These are phyloP conservation scores for Hestina assimilis DNA, from an alignment of 1,140 invertebrate species.

Conservation along the genomic window DNA sequence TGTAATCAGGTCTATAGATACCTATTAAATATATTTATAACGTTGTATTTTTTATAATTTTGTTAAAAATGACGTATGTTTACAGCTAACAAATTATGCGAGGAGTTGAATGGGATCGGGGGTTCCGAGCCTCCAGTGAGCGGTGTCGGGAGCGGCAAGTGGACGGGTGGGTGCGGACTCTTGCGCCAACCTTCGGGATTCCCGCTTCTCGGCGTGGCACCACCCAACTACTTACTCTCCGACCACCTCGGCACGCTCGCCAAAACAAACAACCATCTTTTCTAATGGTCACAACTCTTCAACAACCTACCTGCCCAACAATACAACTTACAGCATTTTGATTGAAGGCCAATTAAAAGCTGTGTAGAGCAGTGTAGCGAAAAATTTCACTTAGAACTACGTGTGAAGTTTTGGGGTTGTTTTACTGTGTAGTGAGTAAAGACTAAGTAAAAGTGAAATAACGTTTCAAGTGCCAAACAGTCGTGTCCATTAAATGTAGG, in stretches of 20 bases:
- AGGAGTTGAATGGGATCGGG: constrained; percentile 59
- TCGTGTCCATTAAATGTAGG: constrained; percentile 47
- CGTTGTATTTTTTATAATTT: neutral
- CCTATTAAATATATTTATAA: neutral
- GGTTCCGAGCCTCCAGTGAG: constrained; percentile 46
- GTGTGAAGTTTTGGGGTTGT: neutral
- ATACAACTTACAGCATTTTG: constrained; percentile 1
- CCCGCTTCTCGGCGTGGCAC: constrained; percentile 65
- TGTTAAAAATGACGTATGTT: constrained; percentile 18
- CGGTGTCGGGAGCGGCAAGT: constrained; percentile 58
- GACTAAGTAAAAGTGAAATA: constrained; percentile 14
- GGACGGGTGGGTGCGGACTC: constrained; percentile 67
- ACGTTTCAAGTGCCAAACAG: constrained; percentile 43
- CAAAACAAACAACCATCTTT: constrained; percentile 75
- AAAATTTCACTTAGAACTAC: neutral
- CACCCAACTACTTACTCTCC: constrained; percentile 70
- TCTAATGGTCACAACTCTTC: constrained; percentile 64
- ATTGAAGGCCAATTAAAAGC: neutral
- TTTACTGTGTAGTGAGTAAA: constrained; percentile 14
- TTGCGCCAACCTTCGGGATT: constrained; percentile 70
- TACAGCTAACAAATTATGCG: constrained; percentile 66
- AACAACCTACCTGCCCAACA: constrained; percentile 14
- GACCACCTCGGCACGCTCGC: constrained; percentile 70
- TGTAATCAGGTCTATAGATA: neutral
- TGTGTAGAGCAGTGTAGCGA: constrained; percentile 3